These are phyloP conservation scores for Carapus acus DNA, from an alignment of 2,797 vertebrate species.

Conservation along the genomic window DNA sequence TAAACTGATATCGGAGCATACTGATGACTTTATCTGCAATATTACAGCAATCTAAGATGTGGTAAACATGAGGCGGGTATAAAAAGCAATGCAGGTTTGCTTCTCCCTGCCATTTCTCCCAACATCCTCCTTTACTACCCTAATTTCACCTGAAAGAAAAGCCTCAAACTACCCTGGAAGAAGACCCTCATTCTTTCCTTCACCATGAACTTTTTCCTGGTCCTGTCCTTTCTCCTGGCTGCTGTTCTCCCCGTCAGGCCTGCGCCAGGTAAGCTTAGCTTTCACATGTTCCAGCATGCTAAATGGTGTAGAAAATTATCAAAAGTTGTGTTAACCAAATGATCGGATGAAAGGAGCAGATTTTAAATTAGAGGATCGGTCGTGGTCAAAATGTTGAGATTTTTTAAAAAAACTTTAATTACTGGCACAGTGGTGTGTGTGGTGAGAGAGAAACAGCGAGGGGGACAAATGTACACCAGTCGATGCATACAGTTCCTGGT, in stretches of 20 bases:
- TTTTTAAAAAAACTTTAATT: no score
- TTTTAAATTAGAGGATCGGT: no score
- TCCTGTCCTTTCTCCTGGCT: conserved; percentile 13
- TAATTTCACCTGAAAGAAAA: background rate
- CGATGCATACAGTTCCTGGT: no score
- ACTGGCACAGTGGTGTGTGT: no score
- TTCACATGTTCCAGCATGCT: no score
- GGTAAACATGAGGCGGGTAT: background rate
- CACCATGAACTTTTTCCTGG: conserved; percentile 11
- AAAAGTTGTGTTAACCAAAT: no score
- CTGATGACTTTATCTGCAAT: conserved; percentile 16
- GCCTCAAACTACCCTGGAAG: background rate
- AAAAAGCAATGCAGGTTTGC: conserved; percentile 16
- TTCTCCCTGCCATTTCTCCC: background rate
- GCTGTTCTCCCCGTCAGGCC: conserved; percentile 4
- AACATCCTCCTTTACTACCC: background rate
- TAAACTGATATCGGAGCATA: conserved; percentile 7
- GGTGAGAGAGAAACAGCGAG: no score
- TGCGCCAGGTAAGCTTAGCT: conserved; percentile 7
- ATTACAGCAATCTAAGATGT: conserved; percentile 4
- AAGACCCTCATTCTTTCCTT: background rate
- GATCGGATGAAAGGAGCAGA: no score
- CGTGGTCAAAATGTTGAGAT: no score
- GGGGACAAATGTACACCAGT: no score
- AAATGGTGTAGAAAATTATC: no score